Base-by-base conservation (phyloP, 2,888 invertebrate genomes). In the Leucoptera coffeella region DNA sequence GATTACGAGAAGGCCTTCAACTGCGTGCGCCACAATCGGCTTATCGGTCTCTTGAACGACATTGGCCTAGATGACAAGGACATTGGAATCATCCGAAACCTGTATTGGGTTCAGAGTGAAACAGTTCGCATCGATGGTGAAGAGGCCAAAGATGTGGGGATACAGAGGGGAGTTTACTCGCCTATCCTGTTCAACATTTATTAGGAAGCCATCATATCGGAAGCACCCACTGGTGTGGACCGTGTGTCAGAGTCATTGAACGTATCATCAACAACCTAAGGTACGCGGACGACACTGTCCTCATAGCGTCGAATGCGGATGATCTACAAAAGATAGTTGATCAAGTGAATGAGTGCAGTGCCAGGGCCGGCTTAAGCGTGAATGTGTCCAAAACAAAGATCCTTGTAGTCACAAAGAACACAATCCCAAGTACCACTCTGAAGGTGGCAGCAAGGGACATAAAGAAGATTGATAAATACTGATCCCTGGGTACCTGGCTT, bases 171-270 rank as follows among this genome's bases (percentile, higher is more conserved):
- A 9, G 13, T 20, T 5, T 21, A 20, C 19, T 26, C 26, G 12
- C 27, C 27, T 8, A 12, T 27, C 15, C 15, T 27, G 10, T 27
- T 27, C 22, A 27, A 27, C 15, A 3, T 27, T 3, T 22, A 27
- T 15, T 12, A 21, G 4, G 25, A 26, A 26, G 25, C 13, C 9
- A 26, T 26, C 9, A 14, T 26, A 8, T 17, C 25, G 6, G 25
- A 26, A 19, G 25, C 25, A 2, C 17, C 20, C 4, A 20, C 17
- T 9, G 20, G 20, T 11, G 20, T 13, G 14, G 14, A 7, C 3
- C 12, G 14, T n/a, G 19, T 4, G 14, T 26, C 14, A 14, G 12
- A 14, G 20, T 26, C 17, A 26, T 19, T 12, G 25, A 14, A 13
- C 17, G 25, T 9, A 12, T 13, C 17, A 13, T 26, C 13, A 26